Conservation (phyloP, 2,113 vertebrate genomes). For the Jaculus jaculus region DNA sequence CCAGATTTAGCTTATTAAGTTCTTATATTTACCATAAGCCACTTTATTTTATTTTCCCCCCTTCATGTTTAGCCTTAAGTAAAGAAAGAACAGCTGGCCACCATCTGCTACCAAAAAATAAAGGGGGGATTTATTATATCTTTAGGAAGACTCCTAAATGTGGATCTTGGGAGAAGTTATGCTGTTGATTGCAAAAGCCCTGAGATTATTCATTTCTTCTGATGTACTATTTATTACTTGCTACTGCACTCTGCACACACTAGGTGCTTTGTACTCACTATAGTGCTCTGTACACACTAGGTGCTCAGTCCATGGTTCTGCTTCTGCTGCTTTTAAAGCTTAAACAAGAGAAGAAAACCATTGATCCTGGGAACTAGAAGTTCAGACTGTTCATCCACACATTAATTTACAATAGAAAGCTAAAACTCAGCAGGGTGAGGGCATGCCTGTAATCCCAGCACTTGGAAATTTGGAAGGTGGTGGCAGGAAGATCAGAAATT, state of each 20-base stretch:
- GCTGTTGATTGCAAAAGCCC: background rate
- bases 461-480: background rate
- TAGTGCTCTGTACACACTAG: no score
- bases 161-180: slow-evolving; percentile 13
- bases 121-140: slow-evolving; percentile 39
- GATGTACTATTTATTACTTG: background rate
- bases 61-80: slow-evolving; percentile 63
- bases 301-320: background rate
- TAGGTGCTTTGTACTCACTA: background rate
- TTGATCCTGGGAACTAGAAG: background rate
- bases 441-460: background rate
- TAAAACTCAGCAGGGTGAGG: background rate
- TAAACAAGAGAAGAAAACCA: slow-evolving; percentile 7
- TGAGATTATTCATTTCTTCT: slow-evolving; percentile 43
- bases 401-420: slow-evolving; percentile 41
- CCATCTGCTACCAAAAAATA: slow-evolving; percentile 66
- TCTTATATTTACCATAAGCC: slow-evolving; percentile 70
- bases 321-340: background rate
- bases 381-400: background rate
- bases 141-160: slow-evolving; percentile 60
- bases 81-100: slow-evolving; percentile 76
- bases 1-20: slow-evolving; percentile 70
- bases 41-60: slow-evolving; percentile 60
- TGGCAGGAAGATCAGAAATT: no score
- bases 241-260: background rate